Evolutionary conservation across 2,888 invertebrate species (phyloP).

Genomic region (Cyrtodaria siliqua): DNA sequence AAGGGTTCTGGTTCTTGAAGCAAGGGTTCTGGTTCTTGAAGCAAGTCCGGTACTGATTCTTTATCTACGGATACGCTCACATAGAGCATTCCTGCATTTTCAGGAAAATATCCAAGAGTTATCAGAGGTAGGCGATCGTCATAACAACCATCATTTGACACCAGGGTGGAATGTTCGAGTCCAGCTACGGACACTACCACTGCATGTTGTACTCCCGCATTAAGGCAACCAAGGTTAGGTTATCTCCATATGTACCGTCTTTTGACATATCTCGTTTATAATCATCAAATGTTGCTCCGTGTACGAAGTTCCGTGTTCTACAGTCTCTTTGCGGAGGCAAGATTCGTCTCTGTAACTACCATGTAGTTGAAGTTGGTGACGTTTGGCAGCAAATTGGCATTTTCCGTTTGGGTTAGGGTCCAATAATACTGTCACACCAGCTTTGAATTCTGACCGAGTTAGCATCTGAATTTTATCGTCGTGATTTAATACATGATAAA

Average conservation of each 20-base stretch:
- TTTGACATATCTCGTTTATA: slow-evolving; percentile 4
- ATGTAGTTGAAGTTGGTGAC: neutral
- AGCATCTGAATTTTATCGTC: slow-evolving; percentile 6
- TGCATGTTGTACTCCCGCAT: slow-evolving; percentile 13
- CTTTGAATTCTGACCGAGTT: neutral
- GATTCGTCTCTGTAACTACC: neutral
- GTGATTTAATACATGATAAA: slow-evolving; percentile 12
- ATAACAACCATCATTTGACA: slow-evolving; percentile 4
- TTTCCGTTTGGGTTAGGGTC: slow-evolving; percentile 23
- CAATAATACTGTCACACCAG: neutral
- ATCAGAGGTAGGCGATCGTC: too few relatives aligned
- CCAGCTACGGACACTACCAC: slow-evolving; percentile 1
- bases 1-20: too few relatives aligned
- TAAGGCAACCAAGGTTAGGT: slow-evolving; percentile 12
- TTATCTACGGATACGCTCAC: too few relatives aligned
- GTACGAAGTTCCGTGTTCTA: neutral
- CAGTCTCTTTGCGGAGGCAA: neutral
- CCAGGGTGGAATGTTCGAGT: neutral
- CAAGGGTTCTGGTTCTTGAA: too few relatives aligned
- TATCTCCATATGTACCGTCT: slow-evolving; percentile 15
- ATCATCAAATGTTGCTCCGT: neutral
- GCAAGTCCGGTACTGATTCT: too few relatives aligned
- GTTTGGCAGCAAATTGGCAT: slow-evolving; percentile 20
- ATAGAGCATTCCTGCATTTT: too few relatives aligned
- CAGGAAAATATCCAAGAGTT: too few relatives aligned